Conservation (phyloP, 1,140 invertebrate genomes). For the Penaeus vannamei region DNA sequence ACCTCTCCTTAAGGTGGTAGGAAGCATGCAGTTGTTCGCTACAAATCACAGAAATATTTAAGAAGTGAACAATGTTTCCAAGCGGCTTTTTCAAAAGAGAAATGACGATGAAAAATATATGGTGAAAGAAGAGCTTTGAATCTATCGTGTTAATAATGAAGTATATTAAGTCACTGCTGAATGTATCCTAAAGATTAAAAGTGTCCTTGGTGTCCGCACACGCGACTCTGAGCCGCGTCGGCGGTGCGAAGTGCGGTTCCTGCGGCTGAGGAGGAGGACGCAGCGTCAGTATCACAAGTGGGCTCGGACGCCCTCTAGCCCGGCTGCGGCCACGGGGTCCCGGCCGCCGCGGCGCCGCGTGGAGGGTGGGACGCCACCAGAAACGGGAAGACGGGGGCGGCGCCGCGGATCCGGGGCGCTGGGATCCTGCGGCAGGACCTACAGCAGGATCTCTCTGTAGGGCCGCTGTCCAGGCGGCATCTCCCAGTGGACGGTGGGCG, state of each 20-base stretch:
- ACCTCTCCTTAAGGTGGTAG: conserved; percentile 24
- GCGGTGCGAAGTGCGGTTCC: background rate
- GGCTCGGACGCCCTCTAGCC: conserved; percentile 52
- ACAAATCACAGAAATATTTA: conserved; percentile 52
- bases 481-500: conserved; percentile 68
- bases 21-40: conserved; percentile 46
- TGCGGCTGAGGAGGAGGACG: background rate
- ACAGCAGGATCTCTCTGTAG: conserved; percentile 68
- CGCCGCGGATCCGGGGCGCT: conserved; percentile 41
- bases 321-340: conserved; percentile 58
- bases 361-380: conserved; percentile 51
- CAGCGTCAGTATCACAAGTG: conserved; percentile 26
- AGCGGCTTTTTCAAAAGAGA: conserved; percentile 30
- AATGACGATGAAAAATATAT: conserved; percentile 39
- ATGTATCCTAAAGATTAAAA: background rate
- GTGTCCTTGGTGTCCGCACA: too few species aligned
- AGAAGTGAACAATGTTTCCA: conserved; percentile 32
- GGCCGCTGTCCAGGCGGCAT: conserved; percentile 67
- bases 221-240: background rate
- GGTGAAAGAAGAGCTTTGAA: conserved; percentile 50
- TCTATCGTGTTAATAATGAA: conserved; percentile 35
- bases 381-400: conserved; percentile 55
- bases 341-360: conserved; percentile 41
- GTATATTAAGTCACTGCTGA: conserved; percentile 12
- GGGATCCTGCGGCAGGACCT: conserved; percentile 52